Evolutionary conservation across 2,797 vertebrate genomes (phyloP), one percentile per base, ranked within the genome.

Genomic region (Xenopus petersii): DNA sequence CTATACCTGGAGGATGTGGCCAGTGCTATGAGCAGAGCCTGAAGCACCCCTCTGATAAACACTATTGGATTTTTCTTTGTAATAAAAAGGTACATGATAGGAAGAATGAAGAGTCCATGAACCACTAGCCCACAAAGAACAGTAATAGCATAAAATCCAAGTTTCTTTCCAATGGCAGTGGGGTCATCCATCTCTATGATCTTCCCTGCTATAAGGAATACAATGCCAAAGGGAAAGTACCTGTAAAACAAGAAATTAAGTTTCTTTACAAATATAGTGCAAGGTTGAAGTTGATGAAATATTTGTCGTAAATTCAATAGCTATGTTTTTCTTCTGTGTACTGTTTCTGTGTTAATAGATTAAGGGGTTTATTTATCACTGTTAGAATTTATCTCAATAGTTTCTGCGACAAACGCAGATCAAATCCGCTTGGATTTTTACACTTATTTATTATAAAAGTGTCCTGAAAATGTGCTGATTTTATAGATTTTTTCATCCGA

Each of bases 101-200:
- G 97, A 67, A 99, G 92, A 81, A 99, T 97, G 77, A 99, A 93
- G 1, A 99, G 92, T 61, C 97, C 97, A 0, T 99, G 97, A 17
- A 98, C 89, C 75, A 98, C 91, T 60, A 99, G 86, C 26, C 97
- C 97, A 0, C 96, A 96, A 36, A 99, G 96, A 77, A 99, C 96
- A 0, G 97, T 98, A 66, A 97, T 93, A 60, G 96, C 95, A 0
- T 99, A 99, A 87, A 97, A 98, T 56, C 96, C 97, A 77, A 99
- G 87, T 83, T 98, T 98, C 88, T 97, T 98, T 46, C 97, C 95
- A 79, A 99, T 95, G 1, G 94, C 93, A 0, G 95, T 94, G 7
- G 96, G 96, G 82, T 98, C 96, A 0, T 98, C 95, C 97, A 99
- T 99, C 88, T 99, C 97, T 75, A 99, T 81, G 88, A 99, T 99